These are phyloP conservation scores for Tympanoctomys barrerae DNA, from an alignment of 2,797 vertebrate species.

Conservation along the genomic window DNA sequence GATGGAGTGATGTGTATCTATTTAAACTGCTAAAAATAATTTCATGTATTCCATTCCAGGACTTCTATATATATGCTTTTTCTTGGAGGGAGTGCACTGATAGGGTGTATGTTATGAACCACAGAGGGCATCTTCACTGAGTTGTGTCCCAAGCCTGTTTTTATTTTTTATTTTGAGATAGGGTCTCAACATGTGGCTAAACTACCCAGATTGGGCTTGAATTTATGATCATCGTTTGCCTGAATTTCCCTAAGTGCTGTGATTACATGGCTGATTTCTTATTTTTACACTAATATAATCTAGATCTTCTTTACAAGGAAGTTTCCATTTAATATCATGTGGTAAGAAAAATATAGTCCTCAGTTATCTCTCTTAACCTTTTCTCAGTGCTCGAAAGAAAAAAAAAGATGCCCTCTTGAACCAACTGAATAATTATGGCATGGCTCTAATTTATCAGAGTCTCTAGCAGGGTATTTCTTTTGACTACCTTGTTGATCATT, in stretches of 20 bases:
- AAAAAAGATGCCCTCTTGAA: not conserved
- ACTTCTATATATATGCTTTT: not conserved
- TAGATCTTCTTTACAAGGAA: constrained; percentile 22
- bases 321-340: not conserved
- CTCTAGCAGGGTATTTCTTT: not conserved
- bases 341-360: not conserved
- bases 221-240: not conserved
- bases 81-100: not conserved
- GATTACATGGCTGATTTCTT: not conserved
- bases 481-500: not conserved
- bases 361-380: not conserved
- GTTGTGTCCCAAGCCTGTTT: not conserved
- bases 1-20: not conserved
- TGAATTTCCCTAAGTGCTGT: not conserved
- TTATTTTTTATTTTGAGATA: not conserved
- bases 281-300: not conserved
- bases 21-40: not conserved
- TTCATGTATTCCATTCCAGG: not conserved
- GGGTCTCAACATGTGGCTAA: not conserved
- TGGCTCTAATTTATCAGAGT: not conserved
- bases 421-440: not conserved
- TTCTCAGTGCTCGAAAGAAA: not conserved
- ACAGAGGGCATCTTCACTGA: not conserved
- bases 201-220: not conserved
- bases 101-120: not conserved